Base-by-base conservation (phyloP, 2,888 invertebrate genomes). In the Torymus auratus region DNA sequence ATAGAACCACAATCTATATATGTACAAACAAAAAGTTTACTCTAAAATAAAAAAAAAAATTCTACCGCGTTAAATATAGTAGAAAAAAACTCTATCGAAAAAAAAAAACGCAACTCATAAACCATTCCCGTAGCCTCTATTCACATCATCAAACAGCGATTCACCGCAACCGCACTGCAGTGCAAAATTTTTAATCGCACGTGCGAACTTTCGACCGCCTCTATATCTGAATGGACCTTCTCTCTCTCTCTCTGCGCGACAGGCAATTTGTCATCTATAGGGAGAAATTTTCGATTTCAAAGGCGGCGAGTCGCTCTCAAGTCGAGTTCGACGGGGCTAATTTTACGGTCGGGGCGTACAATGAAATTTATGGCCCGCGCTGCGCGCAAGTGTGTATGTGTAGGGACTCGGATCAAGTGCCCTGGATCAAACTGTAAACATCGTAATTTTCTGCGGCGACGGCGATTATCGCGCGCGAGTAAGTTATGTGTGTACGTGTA, bases 241-340 rank as follows among this genome's bases (percentile, higher is more conserved):
- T n/a, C 13, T 41, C n/a, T 13, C 3, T 17, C 20, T 28, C 28
- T 28, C 3, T 28, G 28, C 5, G 50, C 58, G 55, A 65, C 62
- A 23, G 65, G 75, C 71, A 80, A 80, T 80, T 80, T 80, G 75
- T 80, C 80, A 80, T 75, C 75, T 13, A 23, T 23, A 15, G 53
- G 70, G 68, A 56, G 71, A 65, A 61, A 56, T 71, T 65, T 80
- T 74, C 60, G 58, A 74, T 69, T 70, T 75, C 70, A 71, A 80
- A 75, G 41, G 75, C 65, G 56, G n/a, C 67, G 14, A 60, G 5
- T 50, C 13, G 52, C 55, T 62, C 53, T 55, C 56, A 23, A 55
- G 64, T 17, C 12, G 67, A 28, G 28, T 78, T 78, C 78, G 78
- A 71, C 71, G 65, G 28, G 68, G 62, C 65, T 71, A 71, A 80